Conservation (phyloP, 2,113 vertebrate species). For the Passer domesticus region DNA sequence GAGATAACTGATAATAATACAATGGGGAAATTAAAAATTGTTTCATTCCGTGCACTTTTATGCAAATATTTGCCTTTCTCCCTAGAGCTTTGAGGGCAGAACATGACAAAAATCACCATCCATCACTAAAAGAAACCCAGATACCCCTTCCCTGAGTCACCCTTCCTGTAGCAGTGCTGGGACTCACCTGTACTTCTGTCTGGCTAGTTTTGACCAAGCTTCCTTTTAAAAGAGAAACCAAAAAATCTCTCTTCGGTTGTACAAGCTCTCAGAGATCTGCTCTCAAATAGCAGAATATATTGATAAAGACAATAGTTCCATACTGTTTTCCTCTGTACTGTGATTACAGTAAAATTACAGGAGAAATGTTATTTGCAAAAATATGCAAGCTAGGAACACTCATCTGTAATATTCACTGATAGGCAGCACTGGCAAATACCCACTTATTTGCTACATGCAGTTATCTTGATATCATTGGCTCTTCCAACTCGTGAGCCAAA, state of each 20-base stretch:
- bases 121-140: not conserved
- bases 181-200: not conserved
- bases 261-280: not conserved
- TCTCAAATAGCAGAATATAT: not conserved
- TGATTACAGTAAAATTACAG: not conserved
- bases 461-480: not conserved
- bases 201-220: not conserved
- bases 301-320: not conserved
- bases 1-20: not conserved
- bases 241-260: not conserved
- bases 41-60: not conserved
- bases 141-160: not conserved
- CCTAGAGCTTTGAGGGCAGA: not conserved
- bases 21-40: not conserved
- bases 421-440: not conserved
- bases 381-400: not conserved
- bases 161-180: not conserved
- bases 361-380: not conserved
- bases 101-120: not conserved
- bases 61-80: not conserved
- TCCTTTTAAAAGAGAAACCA: not conserved
- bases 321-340: not conserved
- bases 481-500: conserved; percentile 7
- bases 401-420: not conserved
- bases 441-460: not conserved